Conservation (phyloP, 2,113 vertebrate species). For the Hippocampus zosterae region DNA sequence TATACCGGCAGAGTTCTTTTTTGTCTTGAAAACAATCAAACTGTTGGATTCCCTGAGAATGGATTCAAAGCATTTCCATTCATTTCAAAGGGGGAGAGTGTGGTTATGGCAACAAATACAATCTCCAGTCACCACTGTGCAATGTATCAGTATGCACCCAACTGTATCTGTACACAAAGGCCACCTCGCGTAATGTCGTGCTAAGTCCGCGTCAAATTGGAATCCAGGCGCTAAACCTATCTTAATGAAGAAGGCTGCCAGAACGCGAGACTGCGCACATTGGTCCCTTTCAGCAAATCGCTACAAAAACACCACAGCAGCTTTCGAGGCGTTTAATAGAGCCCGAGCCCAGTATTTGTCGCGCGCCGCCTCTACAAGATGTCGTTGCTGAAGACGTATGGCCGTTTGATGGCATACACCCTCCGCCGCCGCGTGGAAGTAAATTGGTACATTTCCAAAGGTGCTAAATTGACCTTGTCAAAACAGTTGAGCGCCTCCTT, state of each 20-base stretch:
- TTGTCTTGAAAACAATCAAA: no score
- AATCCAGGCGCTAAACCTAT: neutral
- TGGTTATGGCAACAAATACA: neutral
- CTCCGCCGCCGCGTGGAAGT: conserved; percentile 23
- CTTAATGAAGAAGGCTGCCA: conserved; percentile 1
- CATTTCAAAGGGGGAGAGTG: neutral
- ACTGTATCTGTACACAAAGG: neutral
- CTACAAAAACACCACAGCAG: neutral
- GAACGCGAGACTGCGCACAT: neutral
- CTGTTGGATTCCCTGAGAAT: no score
- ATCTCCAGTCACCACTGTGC: neutral
- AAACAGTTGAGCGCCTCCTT: conserved; percentile 56
- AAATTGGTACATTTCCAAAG: conserved; percentile 47
- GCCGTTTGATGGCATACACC: conserved; percentile 34
- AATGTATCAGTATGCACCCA: neutral
- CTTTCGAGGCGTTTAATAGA: conserved; percentile 6
- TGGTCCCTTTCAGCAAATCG: conserved; percentile 4
- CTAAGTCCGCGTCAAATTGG: neutral
- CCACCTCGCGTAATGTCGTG: neutral
- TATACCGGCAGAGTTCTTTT: no score
- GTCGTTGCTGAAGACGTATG: conserved; percentile 20
- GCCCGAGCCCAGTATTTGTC: conserved; percentile 33
- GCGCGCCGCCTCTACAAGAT: neutral
- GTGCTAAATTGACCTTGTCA: conserved; percentile 60
- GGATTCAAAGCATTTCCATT: no score